Evolutionary conservation across 2,888 invertebrate genomes (phyloP).

Genomic region (Drosophila mulleri): DNA sequence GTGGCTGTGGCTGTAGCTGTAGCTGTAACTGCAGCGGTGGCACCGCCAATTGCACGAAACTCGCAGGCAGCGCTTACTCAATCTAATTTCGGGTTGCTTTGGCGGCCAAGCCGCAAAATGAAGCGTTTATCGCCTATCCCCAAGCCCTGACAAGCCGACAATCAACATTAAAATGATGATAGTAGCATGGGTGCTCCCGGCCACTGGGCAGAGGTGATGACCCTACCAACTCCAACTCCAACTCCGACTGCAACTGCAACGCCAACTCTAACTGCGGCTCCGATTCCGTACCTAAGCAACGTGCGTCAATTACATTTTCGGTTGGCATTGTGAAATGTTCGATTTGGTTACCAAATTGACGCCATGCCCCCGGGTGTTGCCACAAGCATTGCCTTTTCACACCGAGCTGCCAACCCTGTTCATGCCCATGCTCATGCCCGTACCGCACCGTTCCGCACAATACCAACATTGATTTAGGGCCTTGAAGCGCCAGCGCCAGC

Average conservation of each 20-base stretch:
- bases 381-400: constrained; percentile 19
- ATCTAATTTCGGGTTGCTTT: constrained; percentile 31
- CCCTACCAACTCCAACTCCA: not conserved
- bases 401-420: constrained; percentile 7
- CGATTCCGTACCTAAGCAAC: constrained; percentile 33
- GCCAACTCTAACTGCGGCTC: not conserved
- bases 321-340: constrained; percentile 51
- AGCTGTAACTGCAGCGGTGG: constrained; percentile 17
- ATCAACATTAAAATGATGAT: constrained; percentile 72
- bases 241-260: not conserved
- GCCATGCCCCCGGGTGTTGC: constrained; percentile 34
- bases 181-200: constrained; percentile 23
- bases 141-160: constrained; percentile 46
- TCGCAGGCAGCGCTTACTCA: constrained; percentile 28
- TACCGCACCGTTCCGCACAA: constrained; percentile 11
- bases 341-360: constrained; percentile 64
- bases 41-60: constrained; percentile 13
- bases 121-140: constrained; percentile 30
- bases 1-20: constrained; percentile 14
- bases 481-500: constrained; percentile 11
- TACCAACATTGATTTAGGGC: constrained; percentile 67
- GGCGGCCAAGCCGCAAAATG: constrained; percentile 23
- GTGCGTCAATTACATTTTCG: constrained; percentile 70
- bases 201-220: constrained; percentile 6
- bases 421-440: not conserved